These are phyloP conservation scores for Rhinopomastus cyanomelas DNA, from an alignment of 2,113 vertebrate species.

Conservation along the genomic window DNA sequence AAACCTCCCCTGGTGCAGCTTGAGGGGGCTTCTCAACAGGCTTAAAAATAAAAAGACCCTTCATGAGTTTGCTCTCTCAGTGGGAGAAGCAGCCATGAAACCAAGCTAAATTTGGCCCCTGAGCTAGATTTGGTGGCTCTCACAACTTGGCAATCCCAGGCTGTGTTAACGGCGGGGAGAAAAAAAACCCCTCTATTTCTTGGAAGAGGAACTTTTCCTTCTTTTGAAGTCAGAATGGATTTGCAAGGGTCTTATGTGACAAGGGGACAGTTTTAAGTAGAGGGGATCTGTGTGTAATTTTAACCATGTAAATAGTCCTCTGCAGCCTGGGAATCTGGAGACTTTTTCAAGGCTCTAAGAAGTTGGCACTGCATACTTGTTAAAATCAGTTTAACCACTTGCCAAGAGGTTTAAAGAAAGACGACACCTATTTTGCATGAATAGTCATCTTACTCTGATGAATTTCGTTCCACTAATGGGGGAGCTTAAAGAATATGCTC, in stretches of 20 bases:
- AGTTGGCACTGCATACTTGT: conserved; percentile 53
- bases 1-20: no score
- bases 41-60: background rate
- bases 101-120: background rate
- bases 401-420: conserved; percentile 69
- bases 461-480: conserved; percentile 55
- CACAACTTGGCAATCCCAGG: conserved; percentile 25
- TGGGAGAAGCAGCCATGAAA: background rate
- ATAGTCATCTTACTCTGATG: conserved; percentile 68
- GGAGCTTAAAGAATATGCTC: conserved; percentile 47
- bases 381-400: conserved; percentile 67
- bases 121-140: background rate
- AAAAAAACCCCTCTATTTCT: background rate
- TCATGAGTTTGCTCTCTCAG: background rate
- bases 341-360: conserved; percentile 59
- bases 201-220: conserved; percentile 50
- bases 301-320: conserved; percentile 65
- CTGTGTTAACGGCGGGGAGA: background rate
- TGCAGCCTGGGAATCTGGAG: conserved; percentile 54
- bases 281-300: conserved; percentile 56
- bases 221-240: conserved; percentile 68
- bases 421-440: conserved; percentile 68
- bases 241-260: conserved; percentile 60
- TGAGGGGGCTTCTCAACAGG: background rate
- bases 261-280: conserved; percentile 67